Evolutionary conservation across 1,140 invertebrate species (phyloP), one percentile per base, ranked within the genome.

Genomic region (Zaprionus kolodkinae): DNA sequence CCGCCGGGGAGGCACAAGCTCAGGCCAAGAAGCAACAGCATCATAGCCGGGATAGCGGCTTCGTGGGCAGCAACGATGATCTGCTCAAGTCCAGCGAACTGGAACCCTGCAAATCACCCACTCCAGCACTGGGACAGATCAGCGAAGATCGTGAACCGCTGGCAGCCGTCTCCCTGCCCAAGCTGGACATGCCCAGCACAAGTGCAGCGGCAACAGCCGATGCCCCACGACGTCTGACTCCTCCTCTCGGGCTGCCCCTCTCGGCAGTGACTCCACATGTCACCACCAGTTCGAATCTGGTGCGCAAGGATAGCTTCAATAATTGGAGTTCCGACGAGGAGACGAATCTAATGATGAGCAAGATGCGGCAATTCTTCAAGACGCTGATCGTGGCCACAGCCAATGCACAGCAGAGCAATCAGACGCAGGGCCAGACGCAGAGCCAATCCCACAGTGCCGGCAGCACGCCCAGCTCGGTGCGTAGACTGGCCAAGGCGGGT

Each of bases 311-410:
- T 91, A 97, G 96, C 86, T 98, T 98, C 92, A 97, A 97, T 87
- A 97, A 97, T 82, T 98, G 97, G 97, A 97, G 96, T 50, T 97
- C 97, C 0, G 97, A 98, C 87, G 97, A 98, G 91, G 97, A 98
- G 93, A 98, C 97, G 1, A 98, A 98, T 92, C 92, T 98, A 9
- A 98, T 98, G 97, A 98, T 98, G 97, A 97, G 96, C 10, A 98
- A 97, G 93, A 97, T 98, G 96, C 94, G 97, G 4, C 96, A 97
- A 76, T 97, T 98, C 91, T 97, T 98, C 92, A 97, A 97, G 92
- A 97, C 96, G 25, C 96, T 97, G 94, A 95, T 97, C 1, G 96
- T 95, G 1, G 94, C 95, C 45, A 94, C 94, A 0, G 94, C 94
- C 6, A 95, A 95, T 83, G 94, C 94, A 0, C 94, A 93, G 74